Evolutionary conservation across 2,797 vertebrate species (phyloP), one percentile per base, ranked within the genome.

Genomic region (Geotrypetes seraphini): DNA sequence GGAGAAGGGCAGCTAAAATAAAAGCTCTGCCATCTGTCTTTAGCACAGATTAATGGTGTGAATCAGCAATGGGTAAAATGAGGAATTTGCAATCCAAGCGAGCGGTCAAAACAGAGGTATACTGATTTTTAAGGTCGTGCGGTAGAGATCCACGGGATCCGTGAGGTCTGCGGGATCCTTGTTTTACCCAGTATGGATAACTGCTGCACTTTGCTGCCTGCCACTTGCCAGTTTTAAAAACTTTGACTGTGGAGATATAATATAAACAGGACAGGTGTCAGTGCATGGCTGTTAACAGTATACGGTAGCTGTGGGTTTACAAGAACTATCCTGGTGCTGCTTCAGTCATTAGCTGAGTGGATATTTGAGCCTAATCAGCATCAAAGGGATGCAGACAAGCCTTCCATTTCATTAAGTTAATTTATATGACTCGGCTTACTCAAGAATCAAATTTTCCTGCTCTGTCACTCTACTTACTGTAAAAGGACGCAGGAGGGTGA

Each of bases 321-420:
- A 51, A 49, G 53, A 58, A 45, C 62, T 65, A 53, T 82, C 66
- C 50, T 38, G 53, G 64, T 62, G 59, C 66, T 48, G 25, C 64
- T 61, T 43, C 68, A 59, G 68, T 69, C 83, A 83, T 89, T 83
- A 87, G 78, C 72, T 81, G 77, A 88, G 79, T 83, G 73, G 82
- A 79, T 82, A 81, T 79, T 63, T 82, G 82, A 92, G 79, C 82
- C 65, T 49, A 47, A 52, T 60, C 49, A 43, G 41, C 71, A 67
- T 69, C 63, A 67, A 49, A 65, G 49, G 46, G 53, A 63, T 44
- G 31, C 39, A 43, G 17, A 60, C 35, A 31, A 69, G 71, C 76
- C 57, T 60, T 78, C 73, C 71, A 48, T 84, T 85, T 83, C 78
- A 85, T 88, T 85, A 84, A 59, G 59, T 71, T 83, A 72, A 85